Base-by-base conservation (phyloP, 1,140 invertebrate genomes). In the Drosophila obscura region DNA sequence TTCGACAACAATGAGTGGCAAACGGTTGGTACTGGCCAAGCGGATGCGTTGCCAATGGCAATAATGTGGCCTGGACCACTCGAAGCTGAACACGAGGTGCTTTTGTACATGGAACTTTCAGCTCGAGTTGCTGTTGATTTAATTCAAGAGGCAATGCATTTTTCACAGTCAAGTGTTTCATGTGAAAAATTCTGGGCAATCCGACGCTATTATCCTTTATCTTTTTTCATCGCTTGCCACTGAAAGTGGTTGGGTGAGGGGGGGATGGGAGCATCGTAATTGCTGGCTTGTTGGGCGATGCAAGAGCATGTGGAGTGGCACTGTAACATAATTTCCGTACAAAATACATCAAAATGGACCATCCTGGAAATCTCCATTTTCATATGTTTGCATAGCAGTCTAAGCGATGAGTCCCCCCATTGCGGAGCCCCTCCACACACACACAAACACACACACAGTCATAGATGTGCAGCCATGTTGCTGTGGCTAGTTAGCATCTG, bases 401-500 rank as follows among this genome's bases (percentile, higher is more conserved):
- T 53, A 50, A 69, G 56, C 68, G 64, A 45, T 60, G 55, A 77
- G 73, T 52, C 45, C 24, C 28, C 16, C 61, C 19, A 6, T 1
- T 24, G 4, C 26, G 16, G 16, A 16, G 16, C 16, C 16, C 16
- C n/a, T n/a, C n/a, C n/a, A 51, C 43, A 50, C 39, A 31, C 9
- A 26, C 45, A 22, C n/a, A 43, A 13, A 53, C 44, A 24, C 24
- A 58, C 49, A 35, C n/a, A 50, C 48, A 28, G 46, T 22, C 45
- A 43, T 57, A 62, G 48, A 44, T 13, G 35, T 39, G 35, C 35
- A 13, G 51, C 63, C 52, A 31, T 58, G 50, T 83, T 61, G 74
- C 73, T 85, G 82, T 82, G 82, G 82, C 87, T 87, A 85, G 82
- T 85, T 85, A 85, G 82, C 82, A 87, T 85, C 82, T 85, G 82